phyloP scores from a whole-genome alignment of 2,797 vertebrate species.

The Cuniculus paca region DNA sequence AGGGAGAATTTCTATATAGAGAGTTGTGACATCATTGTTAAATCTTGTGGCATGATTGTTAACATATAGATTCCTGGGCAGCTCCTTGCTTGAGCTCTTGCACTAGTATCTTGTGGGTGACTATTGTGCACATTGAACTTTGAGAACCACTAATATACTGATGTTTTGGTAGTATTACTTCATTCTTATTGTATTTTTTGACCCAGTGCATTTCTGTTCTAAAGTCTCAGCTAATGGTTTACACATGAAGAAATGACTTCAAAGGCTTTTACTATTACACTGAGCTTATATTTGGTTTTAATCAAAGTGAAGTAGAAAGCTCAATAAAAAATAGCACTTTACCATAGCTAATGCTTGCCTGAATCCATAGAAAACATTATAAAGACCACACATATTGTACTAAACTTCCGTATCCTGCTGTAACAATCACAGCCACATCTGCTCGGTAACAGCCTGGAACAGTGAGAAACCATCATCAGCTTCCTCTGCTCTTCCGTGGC shows the following conservation, averaged over 20 bases:
- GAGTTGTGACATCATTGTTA: background rate
- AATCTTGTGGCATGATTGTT: background rate
- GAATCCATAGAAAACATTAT: slow-evolving; percentile 58
- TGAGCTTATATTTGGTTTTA: slow-evolving; percentile 60
- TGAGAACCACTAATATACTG: background rate
- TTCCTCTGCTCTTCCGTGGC: accelerated
- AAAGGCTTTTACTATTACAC: background rate
- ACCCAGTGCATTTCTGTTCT: background rate
- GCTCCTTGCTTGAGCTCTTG: background rate
- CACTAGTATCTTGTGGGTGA: background rate
- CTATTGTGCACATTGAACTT: background rate
- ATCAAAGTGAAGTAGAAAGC: slow-evolving; percentile 48
- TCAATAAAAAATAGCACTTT: slow-evolving; percentile 67
- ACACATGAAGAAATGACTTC: background rate
- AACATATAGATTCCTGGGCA: background rate
- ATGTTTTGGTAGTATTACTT: background rate
- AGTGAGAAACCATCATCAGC: accelerated
- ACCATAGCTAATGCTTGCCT: background rate
- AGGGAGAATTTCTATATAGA: background rate
- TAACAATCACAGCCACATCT: slow-evolving; percentile 51
- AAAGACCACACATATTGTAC: background rate
- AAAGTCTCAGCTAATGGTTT: slow-evolving; percentile 41
- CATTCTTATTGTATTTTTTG: background rate
- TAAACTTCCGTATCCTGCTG: slow-evolving; percentile 33
- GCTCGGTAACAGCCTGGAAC: background rate